Evolutionary conservation across 2,797 vertebrate genomes (phyloP).

Genomic region (Podargus strigoides): DNA sequence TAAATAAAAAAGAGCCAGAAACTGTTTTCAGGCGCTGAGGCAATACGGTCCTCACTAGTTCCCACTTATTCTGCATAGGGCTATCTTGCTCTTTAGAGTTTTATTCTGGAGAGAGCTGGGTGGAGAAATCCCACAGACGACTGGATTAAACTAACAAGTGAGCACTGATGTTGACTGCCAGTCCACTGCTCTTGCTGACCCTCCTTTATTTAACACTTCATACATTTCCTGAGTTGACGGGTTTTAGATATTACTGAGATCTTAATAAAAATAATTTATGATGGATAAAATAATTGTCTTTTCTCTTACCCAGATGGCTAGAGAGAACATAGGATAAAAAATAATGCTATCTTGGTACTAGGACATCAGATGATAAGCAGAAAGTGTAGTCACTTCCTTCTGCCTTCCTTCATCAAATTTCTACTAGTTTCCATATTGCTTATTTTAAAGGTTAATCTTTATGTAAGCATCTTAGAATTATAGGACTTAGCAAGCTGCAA

Average conservation of each 20-base stretch:
- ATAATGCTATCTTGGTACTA: background rate
- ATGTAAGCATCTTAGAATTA: constrained; percentile 10
- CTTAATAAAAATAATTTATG: background rate
- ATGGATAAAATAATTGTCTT: background rate
- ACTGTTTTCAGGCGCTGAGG: background rate
- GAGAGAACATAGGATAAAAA: background rate
- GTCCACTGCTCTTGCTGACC: background rate
- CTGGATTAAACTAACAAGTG: background rate
- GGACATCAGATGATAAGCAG: background rate
- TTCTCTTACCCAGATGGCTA: background rate
- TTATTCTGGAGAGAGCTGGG: background rate
- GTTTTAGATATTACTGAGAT: background rate
- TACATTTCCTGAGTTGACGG: background rate
- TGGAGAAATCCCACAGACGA: background rate
- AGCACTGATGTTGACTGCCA: background rate
- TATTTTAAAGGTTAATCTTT: constrained; percentile 49
- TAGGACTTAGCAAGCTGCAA: background rate
- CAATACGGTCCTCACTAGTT: background rate
- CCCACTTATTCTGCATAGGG: background rate
- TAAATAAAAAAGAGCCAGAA: background rate
- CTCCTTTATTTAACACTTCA: background rate
- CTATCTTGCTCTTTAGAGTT: background rate
- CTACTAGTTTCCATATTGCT: background rate
- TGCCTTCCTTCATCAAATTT: background rate
- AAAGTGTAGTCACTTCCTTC: background rate